phyloP scores from a whole-genome alignment of 2,888 invertebrate genomes.

The Scaptomyza reducta region DNA sequence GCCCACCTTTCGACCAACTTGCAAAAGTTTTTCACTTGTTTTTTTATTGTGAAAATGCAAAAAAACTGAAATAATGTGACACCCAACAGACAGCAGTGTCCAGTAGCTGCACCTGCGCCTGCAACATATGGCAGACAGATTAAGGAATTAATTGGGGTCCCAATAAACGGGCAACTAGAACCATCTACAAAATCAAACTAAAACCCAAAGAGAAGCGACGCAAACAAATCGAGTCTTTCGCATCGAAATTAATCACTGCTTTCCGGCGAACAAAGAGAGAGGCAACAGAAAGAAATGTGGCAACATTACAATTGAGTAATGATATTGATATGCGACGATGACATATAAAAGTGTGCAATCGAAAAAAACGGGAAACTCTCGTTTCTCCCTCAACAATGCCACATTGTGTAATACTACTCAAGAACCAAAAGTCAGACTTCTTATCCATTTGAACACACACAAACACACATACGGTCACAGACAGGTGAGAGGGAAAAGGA shows the following conservation, averaged over 20 bases:
- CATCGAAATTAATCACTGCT: constrained; percentile 71
- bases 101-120: not conserved
- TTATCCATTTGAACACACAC: constrained; percentile 67
- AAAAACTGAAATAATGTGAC: constrained; percentile 19
- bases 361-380: not conserved
- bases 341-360: constrained; percentile 16
- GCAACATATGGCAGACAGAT: constrained; percentile 30
- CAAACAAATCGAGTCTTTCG: constrained; percentile 63
- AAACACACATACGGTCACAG: constrained; percentile 61
- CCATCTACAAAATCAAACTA: constrained; percentile 4
- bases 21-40: constrained; percentile 28
- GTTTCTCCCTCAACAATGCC: too few relatives aligned
- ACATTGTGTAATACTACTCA: constrained; percentile 53
- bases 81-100: constrained; percentile 5
- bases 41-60: constrained; percentile 1
- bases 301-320: constrained; percentile 48
- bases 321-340: constrained; percentile 31
- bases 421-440: constrained; percentile 66
- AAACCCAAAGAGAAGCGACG: constrained; percentile 2
- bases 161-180: constrained; percentile 16
- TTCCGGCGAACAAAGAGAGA: constrained; percentile 16
- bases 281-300: not conserved
- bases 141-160: constrained; percentile 68
- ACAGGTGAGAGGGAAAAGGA: not conserved
- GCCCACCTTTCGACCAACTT: constrained; percentile 23